These are phyloP conservation scores for Dryobates pubescens DNA, from an alignment of 2,797 vertebrate genomes.

Conservation along the genomic window DNA sequence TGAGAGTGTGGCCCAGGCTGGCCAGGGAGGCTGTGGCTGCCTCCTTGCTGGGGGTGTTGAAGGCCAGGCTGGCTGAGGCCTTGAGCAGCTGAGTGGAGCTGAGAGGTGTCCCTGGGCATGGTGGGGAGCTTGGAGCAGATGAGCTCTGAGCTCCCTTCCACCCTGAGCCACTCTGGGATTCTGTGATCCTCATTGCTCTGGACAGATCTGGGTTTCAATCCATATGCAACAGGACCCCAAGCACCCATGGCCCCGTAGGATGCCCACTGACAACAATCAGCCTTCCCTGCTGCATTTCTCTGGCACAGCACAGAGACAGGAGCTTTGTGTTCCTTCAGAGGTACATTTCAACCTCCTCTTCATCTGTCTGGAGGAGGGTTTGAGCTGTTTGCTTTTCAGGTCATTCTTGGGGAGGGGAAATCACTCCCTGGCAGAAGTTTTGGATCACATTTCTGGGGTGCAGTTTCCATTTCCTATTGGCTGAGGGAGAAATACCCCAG, in stretches of 20 bases:
- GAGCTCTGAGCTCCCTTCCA: no score
- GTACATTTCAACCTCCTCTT: background rate
- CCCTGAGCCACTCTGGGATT: no score
- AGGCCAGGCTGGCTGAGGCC: no score
- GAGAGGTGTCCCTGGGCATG: no score
- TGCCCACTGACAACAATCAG: background rate
- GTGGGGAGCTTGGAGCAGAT: no score
- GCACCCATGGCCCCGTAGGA: background rate
- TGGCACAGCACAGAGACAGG: background rate
- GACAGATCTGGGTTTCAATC: background rate
- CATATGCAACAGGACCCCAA: fast-evolving
- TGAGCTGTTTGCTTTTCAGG: background rate
- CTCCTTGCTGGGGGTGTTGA: no score
- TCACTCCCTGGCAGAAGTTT: background rate
- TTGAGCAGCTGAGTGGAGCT: no score
- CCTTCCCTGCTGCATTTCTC: background rate
- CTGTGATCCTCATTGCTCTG: no score
- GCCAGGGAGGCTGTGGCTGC: no score
- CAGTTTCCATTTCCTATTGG: background rate
- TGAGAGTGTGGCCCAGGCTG: no score
- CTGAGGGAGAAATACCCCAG: background rate
- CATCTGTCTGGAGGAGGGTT: background rate
- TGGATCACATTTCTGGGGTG: background rate
- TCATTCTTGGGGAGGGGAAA: background rate
- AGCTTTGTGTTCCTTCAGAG: background rate